These are phyloP conservation scores for Orchestes rusci DNA, from an alignment of 2,888 invertebrate genomes.

Conservation along the genomic window DNA sequence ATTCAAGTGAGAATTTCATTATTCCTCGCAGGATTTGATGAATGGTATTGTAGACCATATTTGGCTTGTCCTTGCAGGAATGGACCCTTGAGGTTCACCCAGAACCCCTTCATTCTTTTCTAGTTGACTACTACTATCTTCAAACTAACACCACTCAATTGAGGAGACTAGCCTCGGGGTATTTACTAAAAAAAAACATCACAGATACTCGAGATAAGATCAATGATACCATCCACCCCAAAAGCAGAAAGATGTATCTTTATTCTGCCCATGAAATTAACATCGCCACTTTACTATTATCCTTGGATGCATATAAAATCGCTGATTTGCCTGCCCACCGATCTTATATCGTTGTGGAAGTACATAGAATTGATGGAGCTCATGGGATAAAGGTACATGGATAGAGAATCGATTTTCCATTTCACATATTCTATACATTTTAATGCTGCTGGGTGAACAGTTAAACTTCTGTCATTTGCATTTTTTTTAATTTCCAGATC, in stretches of 20 bases:
- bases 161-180: constrained; percentile 15
- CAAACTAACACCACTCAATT: constrained; percentile 9
- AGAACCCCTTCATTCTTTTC: constrained; percentile 33
- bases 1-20: constrained; percentile 29
- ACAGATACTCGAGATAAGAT: constrained; percentile 31
- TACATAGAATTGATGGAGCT: constrained; percentile 29
- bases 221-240: constrained; percentile 19
- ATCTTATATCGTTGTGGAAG: constrained; percentile 33
- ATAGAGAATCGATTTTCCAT: background rate
- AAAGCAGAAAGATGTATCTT: constrained; percentile 33
- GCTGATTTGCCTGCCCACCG: constrained; percentile 35
- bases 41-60: too few species aligned
- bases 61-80: constrained; percentile 38
- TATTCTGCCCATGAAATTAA: constrained; percentile 39
- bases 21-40: too few species aligned
- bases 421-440: too few species aligned
- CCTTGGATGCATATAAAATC: constrained; percentile 27
- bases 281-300: constrained; percentile 31
- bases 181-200: constrained; percentile 35
- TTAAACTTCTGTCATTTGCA: too few species aligned
- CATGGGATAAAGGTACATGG: constrained; percentile 23
- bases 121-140: constrained; percentile 9
- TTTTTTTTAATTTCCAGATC: constrained; percentile 17
- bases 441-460: background rate
- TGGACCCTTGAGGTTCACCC: constrained; percentile 41